A percentile compares a stretch with the other conserved stretches of the same genome.
Evolutionary conservation across 53 echinoderm and acorn worm genomes (phyloP).

Genomic region (Apostichopus leukothele): DNA sequence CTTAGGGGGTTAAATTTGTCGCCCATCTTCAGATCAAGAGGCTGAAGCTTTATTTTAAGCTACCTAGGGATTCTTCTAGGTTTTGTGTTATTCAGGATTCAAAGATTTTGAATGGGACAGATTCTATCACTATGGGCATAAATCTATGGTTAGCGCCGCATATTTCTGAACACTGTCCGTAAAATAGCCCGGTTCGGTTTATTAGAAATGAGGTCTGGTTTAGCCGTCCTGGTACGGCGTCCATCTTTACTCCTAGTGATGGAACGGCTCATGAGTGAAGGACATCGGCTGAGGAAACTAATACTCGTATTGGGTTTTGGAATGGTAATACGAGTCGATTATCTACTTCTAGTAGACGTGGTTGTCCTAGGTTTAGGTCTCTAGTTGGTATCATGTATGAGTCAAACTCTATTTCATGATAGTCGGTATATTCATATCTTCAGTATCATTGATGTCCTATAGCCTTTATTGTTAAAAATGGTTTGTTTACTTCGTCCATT

Average conservation of each 20-base stretch:
- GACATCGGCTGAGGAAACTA: constrained; percentile 63
- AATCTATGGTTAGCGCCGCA: constrained; percentile 78
- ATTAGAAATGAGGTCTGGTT: constrained; percentile 61
- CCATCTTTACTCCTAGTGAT: constrained; percentile 75
- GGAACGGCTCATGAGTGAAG: constrained; percentile 71
- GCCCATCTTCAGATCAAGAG: constrained; percentile 69
- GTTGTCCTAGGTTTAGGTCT: constrained; percentile 49
- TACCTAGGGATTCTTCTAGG: constrained; percentile 62
- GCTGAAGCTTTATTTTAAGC: constrained; percentile 73
- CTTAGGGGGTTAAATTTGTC: constrained; percentile 37
- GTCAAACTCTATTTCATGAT: constrained; percentile 64
- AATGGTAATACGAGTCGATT: constrained; percentile 61
- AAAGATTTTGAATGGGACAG: constrained; percentile 53
- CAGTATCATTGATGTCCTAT: constrained; percentile 83
- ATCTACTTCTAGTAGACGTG: constrained; percentile 72
- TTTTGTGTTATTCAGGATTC: constrained; percentile 53
- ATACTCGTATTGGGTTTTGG: constrained; percentile 61
- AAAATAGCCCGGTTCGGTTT: constrained; percentile 66
- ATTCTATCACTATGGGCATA: constrained; percentile 76
- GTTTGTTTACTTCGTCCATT: constrained; percentile 67
- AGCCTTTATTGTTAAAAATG: constrained; percentile 66
- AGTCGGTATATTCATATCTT: constrained; percentile 73
- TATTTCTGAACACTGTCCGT: constrained; percentile 76
- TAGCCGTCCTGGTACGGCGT: constrained; percentile 75
- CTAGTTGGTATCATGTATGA: constrained; percentile 65